Evolutionary conservation across 2,888 invertebrate species (phyloP).

Genomic region (Nyleta sp.): DNA sequence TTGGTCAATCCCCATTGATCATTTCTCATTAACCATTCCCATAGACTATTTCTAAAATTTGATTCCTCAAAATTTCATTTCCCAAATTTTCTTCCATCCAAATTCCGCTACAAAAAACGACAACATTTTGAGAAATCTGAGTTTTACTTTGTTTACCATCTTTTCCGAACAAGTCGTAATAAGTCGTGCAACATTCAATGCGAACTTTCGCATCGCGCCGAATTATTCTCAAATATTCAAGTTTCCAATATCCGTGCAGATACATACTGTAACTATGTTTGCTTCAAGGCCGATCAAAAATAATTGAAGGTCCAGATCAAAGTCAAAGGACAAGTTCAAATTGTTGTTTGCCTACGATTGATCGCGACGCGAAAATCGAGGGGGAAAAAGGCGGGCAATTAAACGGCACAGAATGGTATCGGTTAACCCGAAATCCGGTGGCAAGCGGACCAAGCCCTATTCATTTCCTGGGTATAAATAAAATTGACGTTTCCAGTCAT

Average conservation of each 20-base stretch:
- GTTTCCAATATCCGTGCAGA: not conserved
- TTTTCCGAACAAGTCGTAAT: too few species aligned
- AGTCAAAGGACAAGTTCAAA: conserved; percentile 18
- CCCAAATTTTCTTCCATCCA: too few species aligned
- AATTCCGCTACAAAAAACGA: too few species aligned
- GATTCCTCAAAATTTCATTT: too few species aligned
- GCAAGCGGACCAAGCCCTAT: conserved; percentile 70
- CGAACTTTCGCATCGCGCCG: not conserved
- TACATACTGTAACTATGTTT: not conserved
- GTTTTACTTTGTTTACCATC: too few species aligned
- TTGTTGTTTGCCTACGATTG: conserved; percentile 16
- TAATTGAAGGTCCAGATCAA: conserved; percentile 22
- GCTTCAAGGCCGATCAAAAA: conserved; percentile 1
- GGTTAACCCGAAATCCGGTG: conserved; percentile 66
- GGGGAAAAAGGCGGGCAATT: conserved; percentile 27
- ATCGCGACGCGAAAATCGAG: not conserved
- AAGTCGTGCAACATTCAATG: not conserved
- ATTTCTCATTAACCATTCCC: too few species aligned
- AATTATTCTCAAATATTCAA: not conserved
- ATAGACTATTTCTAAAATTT: too few species aligned
- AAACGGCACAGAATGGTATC: conserved; percentile 48
- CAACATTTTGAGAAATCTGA: too few species aligned
- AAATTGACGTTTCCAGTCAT: conserved; percentile 67
- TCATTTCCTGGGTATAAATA: conserved; percentile 72
- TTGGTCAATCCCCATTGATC: too few species aligned